A percentile compares a stretch with the other conserved stretches of the same genome.
Conservation (phyloP, 37 sponge, comb jelly and placozoan species). For the Spongia lamella region DNA sequence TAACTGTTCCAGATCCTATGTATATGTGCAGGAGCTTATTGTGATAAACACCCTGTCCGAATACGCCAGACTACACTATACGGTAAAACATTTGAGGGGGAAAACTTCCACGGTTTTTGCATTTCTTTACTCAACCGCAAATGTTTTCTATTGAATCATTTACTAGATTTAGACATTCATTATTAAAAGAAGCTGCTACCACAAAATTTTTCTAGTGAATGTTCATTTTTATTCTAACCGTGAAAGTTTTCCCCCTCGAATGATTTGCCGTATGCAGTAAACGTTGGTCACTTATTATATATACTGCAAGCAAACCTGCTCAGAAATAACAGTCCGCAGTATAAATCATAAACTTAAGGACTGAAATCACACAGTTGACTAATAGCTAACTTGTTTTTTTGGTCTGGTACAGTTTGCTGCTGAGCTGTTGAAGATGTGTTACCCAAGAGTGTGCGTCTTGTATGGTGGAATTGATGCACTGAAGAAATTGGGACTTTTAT, state of each 20-base stretch:
- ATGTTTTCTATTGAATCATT: too few relatives aligned
- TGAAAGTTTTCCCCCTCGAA: too few relatives aligned
- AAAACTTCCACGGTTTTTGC: too few relatives aligned
- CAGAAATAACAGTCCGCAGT: not conserved
- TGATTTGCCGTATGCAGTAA: too few relatives aligned
- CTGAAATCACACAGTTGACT: conserved; percentile 5
- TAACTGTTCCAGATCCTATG: too few relatives aligned
- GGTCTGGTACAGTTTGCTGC: conserved; percentile 73
- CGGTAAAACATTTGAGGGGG: too few relatives aligned
- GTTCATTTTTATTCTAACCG: not conserved
- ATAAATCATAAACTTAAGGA: not conserved
- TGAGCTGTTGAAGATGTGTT: conserved; percentile 64
- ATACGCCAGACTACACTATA: too few relatives aligned
- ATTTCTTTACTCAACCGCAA: too few relatives aligned
- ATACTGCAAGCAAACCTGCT: not conserved
- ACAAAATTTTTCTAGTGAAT: not conserved
- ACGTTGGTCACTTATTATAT: not conserved
- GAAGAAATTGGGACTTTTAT: conserved; percentile 62
- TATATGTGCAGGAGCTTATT: too few relatives aligned
- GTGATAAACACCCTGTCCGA: too few relatives aligned
- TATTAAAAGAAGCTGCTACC: too few relatives aligned
- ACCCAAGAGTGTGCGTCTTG: conserved; percentile 77
- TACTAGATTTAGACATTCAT: too few relatives aligned
- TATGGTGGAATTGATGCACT: conserved; percentile 63
- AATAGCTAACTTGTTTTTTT: not conserved